Evolutionary conservation across 1,140 invertebrate species (phyloP), one percentile per base, ranked within the genome.

Genomic region (Cydia pomonella): DNA sequence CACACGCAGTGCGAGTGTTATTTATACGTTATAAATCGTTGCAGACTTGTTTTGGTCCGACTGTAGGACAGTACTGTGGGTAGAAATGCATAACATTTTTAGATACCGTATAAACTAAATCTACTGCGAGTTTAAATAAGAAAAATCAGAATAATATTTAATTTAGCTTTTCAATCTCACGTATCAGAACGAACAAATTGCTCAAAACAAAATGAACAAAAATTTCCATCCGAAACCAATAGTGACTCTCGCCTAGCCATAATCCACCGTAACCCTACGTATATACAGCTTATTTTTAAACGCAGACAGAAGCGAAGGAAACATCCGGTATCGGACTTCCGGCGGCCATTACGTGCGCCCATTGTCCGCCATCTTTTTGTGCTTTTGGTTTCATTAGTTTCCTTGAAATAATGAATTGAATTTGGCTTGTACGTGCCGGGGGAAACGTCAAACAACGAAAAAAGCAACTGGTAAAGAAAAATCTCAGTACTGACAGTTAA

Each of bases 351-450:
- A 69, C 64, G 64, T 38, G 64, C 27, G 13, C 3, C 29, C 7
- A 16, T 27, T 64, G 64, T 69, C 25, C 25, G 63, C 63, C 63
- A 66, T 66, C 63, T 69, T 69, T 33, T 69, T 69, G 64, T 69
- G 64, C 7, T 69, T 38, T 69, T 38, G 64, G 27, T 38, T 69
- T 69, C 18, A 69, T 69, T 69, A 69, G 64, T 69, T 69, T 38
- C 16, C 23, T 69, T 18, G 13, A 41, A 69, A 69, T 33, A 66
- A 66, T 33, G 25, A 29, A 18, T 69, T 69, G 53, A 23, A 59
- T 69, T 69, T 69, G 9, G 33, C 12, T 33, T 18, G 33, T 9
- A 23, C 21, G 21, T 10, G 53, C 53, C 6, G 16, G 44, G 0
- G 44, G 6, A 50, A n/a, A 50, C 47, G 47, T n/a, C 16, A 50